Percentiles rank a stretch among this genome's conserved stretches.
phyloP scores from a whole-genome alignment of 2,888 invertebrate species.

The Sympetrum striolatum region DNA sequence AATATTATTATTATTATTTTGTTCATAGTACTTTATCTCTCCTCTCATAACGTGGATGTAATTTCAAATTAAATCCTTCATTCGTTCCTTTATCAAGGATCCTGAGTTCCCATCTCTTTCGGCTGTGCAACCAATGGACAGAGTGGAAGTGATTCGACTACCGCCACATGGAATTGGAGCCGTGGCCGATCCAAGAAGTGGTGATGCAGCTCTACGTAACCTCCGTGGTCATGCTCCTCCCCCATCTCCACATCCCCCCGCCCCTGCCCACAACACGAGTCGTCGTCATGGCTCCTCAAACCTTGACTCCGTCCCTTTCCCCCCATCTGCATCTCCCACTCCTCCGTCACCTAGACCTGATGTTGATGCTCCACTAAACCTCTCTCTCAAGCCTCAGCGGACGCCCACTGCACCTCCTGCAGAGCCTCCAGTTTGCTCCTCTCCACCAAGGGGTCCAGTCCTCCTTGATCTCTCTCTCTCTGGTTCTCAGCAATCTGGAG shows the following conservation, averaged over 20 bases:
- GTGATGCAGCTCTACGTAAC: constrained; percentile 39
- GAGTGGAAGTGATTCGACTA: constrained; percentile 83
- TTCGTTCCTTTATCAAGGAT: not conserved
- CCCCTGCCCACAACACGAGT: not conserved
- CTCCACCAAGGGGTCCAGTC: not conserved
- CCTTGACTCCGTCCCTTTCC: constrained; percentile 45
- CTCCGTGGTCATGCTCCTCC: constrained; percentile 22
- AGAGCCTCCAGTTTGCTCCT: constrained; percentile 13
- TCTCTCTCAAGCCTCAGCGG: constrained; percentile 72
- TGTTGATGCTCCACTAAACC: constrained; percentile 80
- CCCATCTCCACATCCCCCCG: constrained; percentile 29
- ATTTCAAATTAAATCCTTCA: not conserved
- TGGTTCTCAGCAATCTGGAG: not conserved
- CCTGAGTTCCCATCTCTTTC: constrained; percentile 31
- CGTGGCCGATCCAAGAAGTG: not conserved
- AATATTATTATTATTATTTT: no score
- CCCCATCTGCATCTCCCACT: constrained; percentile 52
- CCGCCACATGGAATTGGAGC: constrained; percentile 65
- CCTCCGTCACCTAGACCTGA: constrained; percentile 60
- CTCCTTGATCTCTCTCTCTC: constrained; percentile 20
- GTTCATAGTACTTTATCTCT: no score
- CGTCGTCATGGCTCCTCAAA: constrained; percentile 44
- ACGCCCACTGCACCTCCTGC: not conserved
- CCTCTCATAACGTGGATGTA: no score
- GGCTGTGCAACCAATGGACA: constrained; percentile 60